A percentile compares a stretch with the other conserved stretches of the same genome.
Conservation (phyloP, 2,113 vertebrate genomes). For the Lophura nycthemera region DNA sequence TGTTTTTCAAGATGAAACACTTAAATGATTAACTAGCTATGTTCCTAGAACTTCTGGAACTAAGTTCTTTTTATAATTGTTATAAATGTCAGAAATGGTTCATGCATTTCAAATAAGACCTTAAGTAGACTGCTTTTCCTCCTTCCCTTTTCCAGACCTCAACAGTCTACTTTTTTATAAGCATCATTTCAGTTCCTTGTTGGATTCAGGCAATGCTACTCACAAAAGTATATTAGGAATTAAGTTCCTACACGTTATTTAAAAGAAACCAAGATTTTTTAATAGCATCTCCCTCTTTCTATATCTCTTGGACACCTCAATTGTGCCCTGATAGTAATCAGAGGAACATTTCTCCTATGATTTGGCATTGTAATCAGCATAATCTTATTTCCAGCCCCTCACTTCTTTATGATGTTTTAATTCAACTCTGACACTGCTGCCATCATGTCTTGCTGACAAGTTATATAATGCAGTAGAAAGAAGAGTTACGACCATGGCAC, state of each 20-base stretch:
- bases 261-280: not conserved
- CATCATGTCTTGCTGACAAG: not conserved
- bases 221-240: not conserved
- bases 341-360: not conserved
- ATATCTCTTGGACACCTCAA: not conserved
- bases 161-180: not conserved
- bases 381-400: not conserved
- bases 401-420: constrained; percentile 20
- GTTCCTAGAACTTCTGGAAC: not conserved
- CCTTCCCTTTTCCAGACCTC: not conserved
- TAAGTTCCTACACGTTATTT: not conserved
- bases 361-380: not conserved
- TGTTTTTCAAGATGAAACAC: not conserved
- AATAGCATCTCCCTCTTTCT: not conserved
- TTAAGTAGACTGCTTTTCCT: not conserved
- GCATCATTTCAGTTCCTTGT: not conserved
- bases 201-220: not conserved
- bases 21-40: not conserved
- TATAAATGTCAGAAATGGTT: not conserved
- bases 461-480: not conserved
- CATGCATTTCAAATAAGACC: not conserved
- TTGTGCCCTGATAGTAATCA: not conserved
- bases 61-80: not conserved
- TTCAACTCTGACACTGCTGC: not conserved
- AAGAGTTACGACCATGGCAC: not conserved